A percentile compares a stretch with the other conserved stretches of the same genome.
These are phyloP conservation scores for Lacanobia wlatinum DNA, from an alignment of 2,888 invertebrate genomes.

Conservation along the genomic window DNA sequence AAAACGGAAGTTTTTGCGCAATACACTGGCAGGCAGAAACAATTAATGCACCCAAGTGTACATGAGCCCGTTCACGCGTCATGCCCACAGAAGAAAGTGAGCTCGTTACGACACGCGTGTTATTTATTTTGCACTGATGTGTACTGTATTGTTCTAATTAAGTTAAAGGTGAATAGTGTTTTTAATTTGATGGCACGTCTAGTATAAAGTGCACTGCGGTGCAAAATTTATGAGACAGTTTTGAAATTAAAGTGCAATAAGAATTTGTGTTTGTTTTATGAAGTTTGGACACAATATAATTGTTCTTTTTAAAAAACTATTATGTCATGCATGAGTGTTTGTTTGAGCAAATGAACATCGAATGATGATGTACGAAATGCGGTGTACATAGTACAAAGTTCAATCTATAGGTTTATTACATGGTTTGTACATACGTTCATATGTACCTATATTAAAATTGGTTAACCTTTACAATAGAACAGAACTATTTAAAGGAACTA, in stretches of 20 bases:
- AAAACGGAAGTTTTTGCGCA: conserved; percentile 82
- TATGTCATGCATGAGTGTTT: background rate
- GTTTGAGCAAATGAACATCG: background rate
- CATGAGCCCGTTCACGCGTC: conserved; percentile 78
- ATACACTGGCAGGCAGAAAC: conserved; percentile 76
- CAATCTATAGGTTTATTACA: no score
- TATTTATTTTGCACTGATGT: conserved; percentile 70
- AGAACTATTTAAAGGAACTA: background rate
- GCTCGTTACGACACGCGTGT: conserved; percentile 74
- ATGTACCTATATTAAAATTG: no score
- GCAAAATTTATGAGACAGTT: conserved; percentile 37
- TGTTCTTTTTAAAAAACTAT: background rate
- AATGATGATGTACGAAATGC: background rate
- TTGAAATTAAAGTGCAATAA: conserved; percentile 8
- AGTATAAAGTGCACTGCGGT: conserved; percentile 32
- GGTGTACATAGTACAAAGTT: background rate
- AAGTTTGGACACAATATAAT: background rate
- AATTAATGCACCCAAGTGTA: conserved; percentile 76
- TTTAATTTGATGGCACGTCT: conserved; percentile 11
- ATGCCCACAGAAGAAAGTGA: conserved; percentile 81
- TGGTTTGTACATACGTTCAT: background rate
- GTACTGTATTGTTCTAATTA: conserved; percentile 58
- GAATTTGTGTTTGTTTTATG: background rate
- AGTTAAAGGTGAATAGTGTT: conserved; percentile 50
- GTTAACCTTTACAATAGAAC: background rate